Evolutionary conservation across 92 coral and sea anemone species (phyloP), one percentile per base, ranked within the genome.

Genomic region (Paramuricea clavata): DNA sequence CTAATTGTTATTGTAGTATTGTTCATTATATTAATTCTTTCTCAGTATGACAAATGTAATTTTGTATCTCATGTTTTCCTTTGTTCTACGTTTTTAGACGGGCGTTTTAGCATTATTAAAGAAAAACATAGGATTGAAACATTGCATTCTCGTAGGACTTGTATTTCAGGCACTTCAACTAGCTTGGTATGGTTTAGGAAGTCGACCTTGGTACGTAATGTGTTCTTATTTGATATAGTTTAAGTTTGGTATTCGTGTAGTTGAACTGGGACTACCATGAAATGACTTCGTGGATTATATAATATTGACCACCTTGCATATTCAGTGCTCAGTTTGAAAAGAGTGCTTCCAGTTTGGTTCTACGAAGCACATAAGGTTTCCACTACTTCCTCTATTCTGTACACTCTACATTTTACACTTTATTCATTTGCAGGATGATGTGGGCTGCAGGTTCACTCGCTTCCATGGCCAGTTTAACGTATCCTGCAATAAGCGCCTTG

Each of bases 401-500:
- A n/a, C n/a, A n/a, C n/a, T n/a, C n/a, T n/a, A n/a, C n/a, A n/a
- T n/a, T 36, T 35, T 31, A n/a, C 26, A 26, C 59, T 36, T 16
- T 78, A 26, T 61, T 60, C 23, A 31, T n/a, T 43, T 19, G 1
- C 62, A 96, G 99, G 99, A 96, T 96, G 99, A 94, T 96, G 98
- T 96, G 99, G 99, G 99, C 99, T 0, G 99, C 99, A 33, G 99
- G 99, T 1, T 96, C 99, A 21, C 90, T 96, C 1, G 99, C 99
- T 0, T 96, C 99, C 25, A 89, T 96, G 52, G 94, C 99, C 35
- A 94, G 95, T 94, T 93, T 96, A 36, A 96, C 99, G 19, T 96
- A 96, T 56, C 99, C 99, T 1, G 87, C 99, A 34, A 95, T 96
- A 62, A 96, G 99, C 83, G 99, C 99, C 11, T 85, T 94, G 67